Conservation (phyloP, 2,113 vertebrate genomes). For the Seriola rivoliana region DNA sequence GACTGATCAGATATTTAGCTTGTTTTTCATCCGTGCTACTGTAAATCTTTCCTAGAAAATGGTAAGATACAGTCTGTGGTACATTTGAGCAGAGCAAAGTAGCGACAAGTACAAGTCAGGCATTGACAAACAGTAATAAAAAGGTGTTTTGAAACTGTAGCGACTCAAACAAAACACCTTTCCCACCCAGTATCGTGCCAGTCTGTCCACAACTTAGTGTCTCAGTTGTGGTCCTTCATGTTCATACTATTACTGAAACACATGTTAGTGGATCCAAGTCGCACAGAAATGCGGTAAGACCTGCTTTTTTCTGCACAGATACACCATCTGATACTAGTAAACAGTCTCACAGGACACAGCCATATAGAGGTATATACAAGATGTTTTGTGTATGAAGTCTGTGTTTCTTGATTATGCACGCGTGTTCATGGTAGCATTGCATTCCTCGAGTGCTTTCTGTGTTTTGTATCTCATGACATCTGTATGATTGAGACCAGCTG, state of each 20-base stretch:
- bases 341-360: background rate
- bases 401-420: background rate
- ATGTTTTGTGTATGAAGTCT: background rate
- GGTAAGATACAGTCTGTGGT: fast-evolving
- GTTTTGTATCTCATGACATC: conserved; percentile 22
- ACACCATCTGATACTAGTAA: background rate
- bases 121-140: background rate
- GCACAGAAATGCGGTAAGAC: too few species aligned
- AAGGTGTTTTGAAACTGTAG: conserved; percentile 16
- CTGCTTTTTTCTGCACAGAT: background rate
- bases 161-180: background rate
- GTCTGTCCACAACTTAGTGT: background rate
- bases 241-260: background rate
- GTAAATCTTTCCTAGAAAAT: too few species aligned
- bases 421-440: background rate
- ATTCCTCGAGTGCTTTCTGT: conserved; percentile 41
- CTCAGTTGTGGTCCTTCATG: too few species aligned
- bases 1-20: background rate
- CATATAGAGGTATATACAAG: background rate
- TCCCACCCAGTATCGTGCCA: background rate
- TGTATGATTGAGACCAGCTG: conserved; percentile 25
- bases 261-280: background rate
- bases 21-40: background rate
- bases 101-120: background rate
- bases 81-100: background rate